Evolutionary conservation across 2,797 vertebrate genomes (phyloP).

Genomic region (Manis pentadactyla): DNA sequence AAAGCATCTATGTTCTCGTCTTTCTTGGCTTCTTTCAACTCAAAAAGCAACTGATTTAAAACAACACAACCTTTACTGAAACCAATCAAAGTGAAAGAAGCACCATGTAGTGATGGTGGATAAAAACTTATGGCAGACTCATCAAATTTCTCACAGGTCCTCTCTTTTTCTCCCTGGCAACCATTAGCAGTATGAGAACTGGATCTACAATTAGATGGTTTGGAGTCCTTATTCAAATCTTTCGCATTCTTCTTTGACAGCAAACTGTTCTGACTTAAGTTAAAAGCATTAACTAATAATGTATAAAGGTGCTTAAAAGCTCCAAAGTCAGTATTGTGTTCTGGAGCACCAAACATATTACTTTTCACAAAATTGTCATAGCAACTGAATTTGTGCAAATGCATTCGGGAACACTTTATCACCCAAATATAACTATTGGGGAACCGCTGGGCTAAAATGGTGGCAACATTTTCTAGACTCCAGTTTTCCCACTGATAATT

Average conservation of each 20-base stretch:
- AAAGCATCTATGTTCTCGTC: conserved; percentile 91
- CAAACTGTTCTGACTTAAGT: conserved; percentile 87
- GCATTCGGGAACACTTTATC: conserved; percentile 94
- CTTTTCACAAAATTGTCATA: conserved; percentile 97
- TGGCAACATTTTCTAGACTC: conserved; percentile 95
- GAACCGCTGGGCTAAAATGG: conserved; percentile 91
- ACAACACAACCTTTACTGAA: conserved; percentile 99
- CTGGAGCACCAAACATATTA: conserved; percentile 97
- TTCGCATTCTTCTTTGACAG: conserved; percentile 83
- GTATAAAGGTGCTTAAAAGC: conserved; percentile 94
- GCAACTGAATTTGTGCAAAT: conserved; percentile 99
- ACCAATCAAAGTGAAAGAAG: conserved; percentile 93
- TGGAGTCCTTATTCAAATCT: conserved; percentile 83
- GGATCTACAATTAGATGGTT: conserved; percentile 80
- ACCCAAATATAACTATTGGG: conserved; percentile 94
- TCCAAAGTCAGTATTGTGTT: conserved; percentile 91
- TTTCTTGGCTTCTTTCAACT: conserved; percentile 91
- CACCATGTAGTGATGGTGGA: conserved; percentile 82
- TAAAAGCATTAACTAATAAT: conserved; percentile 94
- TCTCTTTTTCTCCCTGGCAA: conserved; percentile 83
- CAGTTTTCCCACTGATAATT: conserved; percentile 94
- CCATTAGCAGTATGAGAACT: conserved; percentile 84
- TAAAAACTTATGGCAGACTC: conserved; percentile 76
- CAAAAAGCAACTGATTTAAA: conserved; percentile 97
- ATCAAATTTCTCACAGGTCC: conserved; percentile 81